Percentiles rank a stretch among this genome's conserved stretches.
Conservation (phyloP, 2,888 invertebrate genomes). For the Rhagonycha fulva region DNA sequence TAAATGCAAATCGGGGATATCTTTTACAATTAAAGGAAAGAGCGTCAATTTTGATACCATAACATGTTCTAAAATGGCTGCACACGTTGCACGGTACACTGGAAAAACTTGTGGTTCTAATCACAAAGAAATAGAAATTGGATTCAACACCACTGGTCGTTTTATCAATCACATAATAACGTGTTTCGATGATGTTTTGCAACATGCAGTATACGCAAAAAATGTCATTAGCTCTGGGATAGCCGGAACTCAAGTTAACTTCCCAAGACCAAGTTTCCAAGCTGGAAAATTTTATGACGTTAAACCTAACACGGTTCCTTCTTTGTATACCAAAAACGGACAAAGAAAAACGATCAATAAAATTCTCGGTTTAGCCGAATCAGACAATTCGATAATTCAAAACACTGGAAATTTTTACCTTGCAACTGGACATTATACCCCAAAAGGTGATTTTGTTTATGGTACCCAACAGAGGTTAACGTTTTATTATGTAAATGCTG, state of each 20-base stretch:
- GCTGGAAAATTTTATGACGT: conserved; percentile 59
- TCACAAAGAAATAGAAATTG: conserved; percentile 54
- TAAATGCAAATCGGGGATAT: conserved; percentile 33
- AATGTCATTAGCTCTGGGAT: conserved; percentile 57
- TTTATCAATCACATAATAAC: conserved; percentile 59
- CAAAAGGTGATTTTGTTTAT: conserved; percentile 67
- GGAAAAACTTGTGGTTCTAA: conserved; percentile 53
- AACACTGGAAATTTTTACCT: conserved; percentile 51
- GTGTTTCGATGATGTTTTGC: conserved; percentile 59
- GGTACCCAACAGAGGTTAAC: conserved; percentile 62
- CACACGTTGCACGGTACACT: conserved; percentile 54
- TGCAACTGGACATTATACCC: conserved; percentile 65
- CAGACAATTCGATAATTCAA: conserved; percentile 55
- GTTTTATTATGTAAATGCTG: conserved; percentile 68
- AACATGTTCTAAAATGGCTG: conserved; percentile 53
- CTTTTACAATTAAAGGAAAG: conserved; percentile 30
- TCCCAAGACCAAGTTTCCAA: conserved; percentile 57
- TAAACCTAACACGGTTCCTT: conserved; percentile 37
- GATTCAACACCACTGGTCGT: conserved; percentile 56
- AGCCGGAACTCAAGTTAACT: conserved; percentile 56
- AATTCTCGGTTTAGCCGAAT: conserved; percentile 40
- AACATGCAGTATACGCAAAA: conserved; percentile 60
- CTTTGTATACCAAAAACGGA: conserved; percentile 42
- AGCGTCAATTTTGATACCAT: conserved; percentile 51
- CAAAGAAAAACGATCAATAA: conserved; percentile 46